Conservation (phyloP, 2,113 vertebrate species). For the Mastomys coucha region DNA sequence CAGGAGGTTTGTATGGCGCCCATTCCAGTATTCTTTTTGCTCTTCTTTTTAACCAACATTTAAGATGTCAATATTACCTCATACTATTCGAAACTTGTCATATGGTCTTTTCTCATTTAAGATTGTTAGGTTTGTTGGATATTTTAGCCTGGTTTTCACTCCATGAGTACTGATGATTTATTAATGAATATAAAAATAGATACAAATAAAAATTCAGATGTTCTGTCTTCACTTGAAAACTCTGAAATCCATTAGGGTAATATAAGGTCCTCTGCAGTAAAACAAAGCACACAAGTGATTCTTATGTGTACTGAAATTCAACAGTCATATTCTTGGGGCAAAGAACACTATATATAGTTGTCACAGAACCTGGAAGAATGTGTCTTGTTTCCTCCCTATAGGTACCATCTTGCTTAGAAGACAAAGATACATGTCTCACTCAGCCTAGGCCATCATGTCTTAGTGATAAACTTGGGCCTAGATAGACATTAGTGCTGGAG, state of each 20-base stretch:
- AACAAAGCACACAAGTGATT: background rate
- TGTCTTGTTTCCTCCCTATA: background rate
- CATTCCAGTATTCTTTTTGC: background rate
- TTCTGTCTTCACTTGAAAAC: background rate
- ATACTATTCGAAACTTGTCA: background rate
- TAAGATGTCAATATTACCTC: background rate
- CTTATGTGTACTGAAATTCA: background rate
- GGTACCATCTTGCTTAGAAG: background rate
- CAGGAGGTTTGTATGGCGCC: background rate
- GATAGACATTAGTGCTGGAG: background rate
- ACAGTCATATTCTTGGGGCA: background rate
- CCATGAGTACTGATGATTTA: conserved; percentile 2
- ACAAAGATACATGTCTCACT: background rate
- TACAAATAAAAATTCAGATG: background rate
- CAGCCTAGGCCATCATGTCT: background rate
- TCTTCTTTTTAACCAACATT: background rate
- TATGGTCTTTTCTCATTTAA: background rate
- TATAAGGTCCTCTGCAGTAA: background rate
- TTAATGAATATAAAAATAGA: background rate
- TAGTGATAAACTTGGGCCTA: background rate
- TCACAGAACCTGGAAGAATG: background rate
- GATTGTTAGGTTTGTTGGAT: background rate
- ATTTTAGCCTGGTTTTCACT: background rate
- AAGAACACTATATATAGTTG: background rate
- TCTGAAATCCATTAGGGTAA: background rate